Conservation (phyloP, 2,797 vertebrate genomes). For the Lerista edwardsae region DNA sequence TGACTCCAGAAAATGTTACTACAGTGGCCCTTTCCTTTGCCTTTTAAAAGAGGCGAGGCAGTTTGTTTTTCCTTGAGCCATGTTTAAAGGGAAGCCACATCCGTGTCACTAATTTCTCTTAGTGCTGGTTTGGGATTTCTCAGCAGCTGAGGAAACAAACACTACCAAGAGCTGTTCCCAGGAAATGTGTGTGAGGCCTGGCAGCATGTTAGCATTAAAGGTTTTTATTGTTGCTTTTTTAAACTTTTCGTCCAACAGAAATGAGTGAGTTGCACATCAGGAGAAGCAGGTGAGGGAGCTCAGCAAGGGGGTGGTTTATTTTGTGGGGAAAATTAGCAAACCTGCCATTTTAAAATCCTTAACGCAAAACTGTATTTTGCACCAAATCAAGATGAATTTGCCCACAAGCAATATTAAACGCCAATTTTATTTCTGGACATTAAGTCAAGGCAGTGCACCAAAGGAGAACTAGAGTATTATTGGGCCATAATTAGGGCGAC, state of each 20-base stretch:
- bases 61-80: neutral
- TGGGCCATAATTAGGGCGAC: too few relatives aligned
- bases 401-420: conserved; percentile 35
- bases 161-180: conserved; percentile 50
- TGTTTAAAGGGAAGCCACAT: conserved; percentile 34
- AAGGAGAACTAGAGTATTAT: conserved; percentile 9
- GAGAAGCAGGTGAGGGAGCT: conserved; percentile 77
- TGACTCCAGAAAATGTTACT: neutral
- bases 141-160: conserved; percentile 76
- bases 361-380: conserved; percentile 43
- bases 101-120: conserved; percentile 63
- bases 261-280: conserved; percentile 73
- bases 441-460: neutral
- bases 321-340: conserved; percentile 62
- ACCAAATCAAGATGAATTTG: conserved; percentile 20
- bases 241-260: conserved; percentile 68
- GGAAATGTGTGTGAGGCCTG: conserved; percentile 61
- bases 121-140: conserved; percentile 71
- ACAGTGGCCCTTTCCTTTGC: conserved; percentile 26
- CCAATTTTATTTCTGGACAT: conserved; percentile 27
- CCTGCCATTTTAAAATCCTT: conserved; percentile 64
- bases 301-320: conserved; percentile 68
- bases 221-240: conserved; percentile 74
- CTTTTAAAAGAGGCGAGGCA: conserved; percentile 9
- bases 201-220: conserved; percentile 70